Evolutionary conservation across 1,140 invertebrate species (phyloP).

Genomic region (Oscheius sp.): DNA sequence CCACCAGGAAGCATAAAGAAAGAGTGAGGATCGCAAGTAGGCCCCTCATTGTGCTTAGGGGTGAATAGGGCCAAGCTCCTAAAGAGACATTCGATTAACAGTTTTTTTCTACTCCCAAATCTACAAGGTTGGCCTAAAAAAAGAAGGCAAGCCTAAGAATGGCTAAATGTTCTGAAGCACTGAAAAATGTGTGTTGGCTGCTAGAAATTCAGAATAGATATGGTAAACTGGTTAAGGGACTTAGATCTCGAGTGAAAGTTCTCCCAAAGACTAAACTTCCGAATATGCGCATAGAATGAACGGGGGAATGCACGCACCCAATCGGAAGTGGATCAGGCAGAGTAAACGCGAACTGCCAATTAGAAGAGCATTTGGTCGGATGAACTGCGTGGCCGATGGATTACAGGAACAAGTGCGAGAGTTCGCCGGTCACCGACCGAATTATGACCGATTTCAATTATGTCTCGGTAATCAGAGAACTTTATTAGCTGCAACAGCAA

Average conservation of each 20-base stretch:
- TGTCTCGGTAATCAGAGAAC: too few species aligned
- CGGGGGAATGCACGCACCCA: constrained; percentile 41
- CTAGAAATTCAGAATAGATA: background rate
- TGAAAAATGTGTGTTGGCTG: background rate
- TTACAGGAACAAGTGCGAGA: too few species aligned
- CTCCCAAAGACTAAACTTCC: constrained; percentile 45
- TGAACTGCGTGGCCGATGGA: background rate
- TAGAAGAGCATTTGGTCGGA: constrained; percentile 3
- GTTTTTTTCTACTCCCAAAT: too few species aligned
- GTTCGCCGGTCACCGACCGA: too few species aligned
- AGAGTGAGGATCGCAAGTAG: background rate
- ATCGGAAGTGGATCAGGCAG: background rate
- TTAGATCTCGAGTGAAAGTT: background rate
- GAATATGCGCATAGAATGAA: constrained; percentile 61
- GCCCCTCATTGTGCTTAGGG: background rate
- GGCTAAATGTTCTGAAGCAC: too few species aligned
- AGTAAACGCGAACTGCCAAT: background rate
- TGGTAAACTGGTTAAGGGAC: background rate
- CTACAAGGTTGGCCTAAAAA: too few species aligned
- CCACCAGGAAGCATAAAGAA: background rate
- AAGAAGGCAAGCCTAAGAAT: too few species aligned
- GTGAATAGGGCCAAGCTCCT: background rate
- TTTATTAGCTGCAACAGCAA: too few species aligned
- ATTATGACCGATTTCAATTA: too few species aligned
- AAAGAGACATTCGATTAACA: background rate